phyloP scores from a whole-genome alignment of 2,113 vertebrate species.

The Pionites leucogaster region DNA sequence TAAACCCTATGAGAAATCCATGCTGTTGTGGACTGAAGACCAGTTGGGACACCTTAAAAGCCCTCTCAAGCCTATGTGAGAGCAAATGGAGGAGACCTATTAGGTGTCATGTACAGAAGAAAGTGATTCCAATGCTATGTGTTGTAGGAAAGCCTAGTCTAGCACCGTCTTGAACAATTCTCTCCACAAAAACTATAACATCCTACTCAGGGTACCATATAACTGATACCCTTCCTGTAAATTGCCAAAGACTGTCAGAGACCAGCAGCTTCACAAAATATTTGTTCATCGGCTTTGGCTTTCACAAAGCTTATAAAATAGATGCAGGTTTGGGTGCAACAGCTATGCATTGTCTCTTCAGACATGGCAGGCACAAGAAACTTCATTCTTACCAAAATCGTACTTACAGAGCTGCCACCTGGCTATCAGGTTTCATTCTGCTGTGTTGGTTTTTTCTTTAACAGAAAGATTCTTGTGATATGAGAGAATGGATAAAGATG shows the following conservation, averaged over 20 bases:
- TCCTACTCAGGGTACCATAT: background rate
- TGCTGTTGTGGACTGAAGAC: background rate
- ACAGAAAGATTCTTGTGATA: conserved; percentile 68
- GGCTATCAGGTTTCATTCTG: background rate
- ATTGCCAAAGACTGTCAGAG: background rate
- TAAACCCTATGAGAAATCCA: background rate
- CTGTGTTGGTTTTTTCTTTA: background rate
- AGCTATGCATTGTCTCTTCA: background rate
- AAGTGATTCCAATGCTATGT: background rate
- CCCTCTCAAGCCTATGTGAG: background rate
- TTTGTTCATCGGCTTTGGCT: background rate
- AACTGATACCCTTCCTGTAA: background rate
- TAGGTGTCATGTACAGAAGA: background rate
- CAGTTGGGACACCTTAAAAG: background rate
- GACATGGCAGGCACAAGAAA: background rate
- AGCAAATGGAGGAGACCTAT: background rate
- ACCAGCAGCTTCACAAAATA: background rate
- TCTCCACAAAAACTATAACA: background rate
- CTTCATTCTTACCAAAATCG: background rate
- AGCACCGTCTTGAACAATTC: background rate
- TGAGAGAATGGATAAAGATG: conserved; percentile 72
- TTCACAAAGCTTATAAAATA: background rate
- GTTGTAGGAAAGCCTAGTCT: background rate
- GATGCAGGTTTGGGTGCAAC: background rate
- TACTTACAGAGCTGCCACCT: background rate